Base-by-base conservation (phyloP, 2,113 vertebrate genomes). In the Pteropus alecto region DNA sequence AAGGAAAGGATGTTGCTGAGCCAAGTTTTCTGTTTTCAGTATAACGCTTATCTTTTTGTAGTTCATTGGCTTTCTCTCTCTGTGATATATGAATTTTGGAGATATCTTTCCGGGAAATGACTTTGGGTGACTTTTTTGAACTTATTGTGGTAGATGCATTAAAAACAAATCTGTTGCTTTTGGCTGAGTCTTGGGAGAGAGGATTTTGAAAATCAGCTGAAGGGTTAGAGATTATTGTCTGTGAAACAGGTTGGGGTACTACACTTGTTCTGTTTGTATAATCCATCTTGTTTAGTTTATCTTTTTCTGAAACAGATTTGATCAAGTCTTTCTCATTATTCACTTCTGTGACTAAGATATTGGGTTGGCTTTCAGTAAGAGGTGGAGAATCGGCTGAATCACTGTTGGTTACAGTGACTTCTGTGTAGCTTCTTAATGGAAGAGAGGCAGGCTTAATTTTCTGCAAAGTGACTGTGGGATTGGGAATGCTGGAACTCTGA, bases 51-150 rank as follows among this genome's bases (percentile, higher is more conserved):
- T 95, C 97, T 94, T 98, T 97, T 88, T 82, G 98, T 74, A 93
- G 83, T 77, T 94, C 33, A 7, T 67, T 94, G 87, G 54, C 90
- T 96, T 90, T 96, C 38, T 90, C 93, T 95, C 30, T 21, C 0
- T 33, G 96, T 65, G 93, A 81, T 43, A 18, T 21, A 43, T 61
- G 94, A 4, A 77, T 94, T 97, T 97, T 95, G 87, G 92, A 90
- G 94, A 0, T 51, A 51, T 97, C 90, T 87, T 93, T 98, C 94
- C 87, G 96, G 43, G 96, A 91, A 96, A 90, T 83, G 86, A 51
- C 74, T 65, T 97, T 97, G 18, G 83, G 67, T 90, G 97, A 93
- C 58, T 76, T 96, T 94, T 85, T 96, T 71, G 98, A 95, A 96
- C 60, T 94, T 78, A 87, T 0, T 30, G 54, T 58, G 35, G 68